phyloP scores from a whole-genome alignment of 1,140 invertebrate species.

The Antheraea mylitta region DNA sequence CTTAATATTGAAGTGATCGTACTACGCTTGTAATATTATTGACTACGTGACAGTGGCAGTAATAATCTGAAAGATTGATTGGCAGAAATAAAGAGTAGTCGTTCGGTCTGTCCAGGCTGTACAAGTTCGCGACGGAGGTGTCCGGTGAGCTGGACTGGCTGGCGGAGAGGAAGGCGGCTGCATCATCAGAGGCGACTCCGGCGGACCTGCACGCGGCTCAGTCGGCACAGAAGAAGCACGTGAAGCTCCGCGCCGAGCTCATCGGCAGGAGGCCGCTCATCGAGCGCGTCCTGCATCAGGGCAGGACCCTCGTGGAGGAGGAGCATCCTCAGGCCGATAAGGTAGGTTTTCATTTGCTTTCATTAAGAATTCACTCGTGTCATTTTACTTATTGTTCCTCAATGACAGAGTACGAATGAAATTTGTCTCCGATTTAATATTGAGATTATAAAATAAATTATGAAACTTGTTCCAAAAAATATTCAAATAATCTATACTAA shows the following conservation, averaged over 20 bases:
- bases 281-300: slow-evolving; percentile 87
- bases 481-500: too few species aligned
- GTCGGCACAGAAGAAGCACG: slow-evolving; percentile 95
- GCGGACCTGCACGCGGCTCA: slow-evolving; percentile 95
- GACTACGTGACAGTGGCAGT: too few species aligned
- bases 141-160: slow-evolving; percentile 98
- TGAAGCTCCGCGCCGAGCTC: slow-evolving; percentile 93
- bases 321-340: slow-evolving; percentile 88
- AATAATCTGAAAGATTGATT: too few species aligned
- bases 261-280: slow-evolving; percentile 90
- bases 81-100: too few species aligned
- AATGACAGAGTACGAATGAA: too few species aligned
- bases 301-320: slow-evolving; percentile 84
- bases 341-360: slow-evolving; percentile 62
- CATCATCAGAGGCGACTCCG: slow-evolving; percentile 86
- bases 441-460: too few species aligned
- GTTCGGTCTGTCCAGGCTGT: slow-evolving; percentile 80
- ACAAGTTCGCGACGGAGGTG: slow-evolving; percentile 97
- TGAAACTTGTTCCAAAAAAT: too few species aligned
- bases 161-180: slow-evolving; percentile 91
- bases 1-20: too few species aligned
- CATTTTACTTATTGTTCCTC: too few species aligned
- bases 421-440: too few species aligned
- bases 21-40: too few species aligned
- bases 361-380: too few species aligned